Evolutionary conservation across 1,140 invertebrate species (phyloP), one percentile per base, ranked within the genome.

Genomic region (Reticulitermes speratus): DNA sequence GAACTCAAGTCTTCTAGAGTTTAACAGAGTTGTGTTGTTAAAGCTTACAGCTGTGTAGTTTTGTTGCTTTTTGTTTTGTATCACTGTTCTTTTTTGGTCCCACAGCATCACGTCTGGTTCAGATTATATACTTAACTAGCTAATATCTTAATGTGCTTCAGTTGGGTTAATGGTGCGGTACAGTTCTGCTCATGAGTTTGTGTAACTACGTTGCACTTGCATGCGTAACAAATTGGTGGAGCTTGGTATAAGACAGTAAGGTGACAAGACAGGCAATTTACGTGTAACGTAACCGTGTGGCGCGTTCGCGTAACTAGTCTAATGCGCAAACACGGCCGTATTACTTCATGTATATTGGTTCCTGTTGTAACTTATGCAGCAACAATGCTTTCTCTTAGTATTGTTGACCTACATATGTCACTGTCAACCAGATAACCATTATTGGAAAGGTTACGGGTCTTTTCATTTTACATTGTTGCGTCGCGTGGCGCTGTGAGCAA

Each of bases 71-170:
- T 75, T 75, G 9, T 30, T n/a, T 75, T 30, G 25, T 75, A 30
- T 75, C 65, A 9, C 65, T 75, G 30, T 30, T 75, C 25, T 75
- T 75, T 75, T 75, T 75, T 30, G n/a, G 65, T 75, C n/a, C 0
- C 65, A 30, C 65, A 75, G 65, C 65, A 75, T 75, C 65, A 75
- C 65, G 65, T 75, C 65, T 75, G 65, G 65, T 75, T 75, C 8
- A 75, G 65, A 75, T 75, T 75, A n/a, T 65, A 75, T 75, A 25
- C 65, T 25, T 75, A 75, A 75, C 65, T 75, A 75, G n/a, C 65
- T 75, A 75, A 75, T 75, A 75, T 75, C 65, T 75, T 75, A 75
- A 75, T 75, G 65, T 75, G 65, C 65, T 25, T 75, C 65, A 75
- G 65, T 75, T 30, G 65, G 65, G 65, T 75, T 75, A 75, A 75